phyloP scores from a whole-genome alignment of 2,888 invertebrate species.

The Volucella bombylans region DNA sequence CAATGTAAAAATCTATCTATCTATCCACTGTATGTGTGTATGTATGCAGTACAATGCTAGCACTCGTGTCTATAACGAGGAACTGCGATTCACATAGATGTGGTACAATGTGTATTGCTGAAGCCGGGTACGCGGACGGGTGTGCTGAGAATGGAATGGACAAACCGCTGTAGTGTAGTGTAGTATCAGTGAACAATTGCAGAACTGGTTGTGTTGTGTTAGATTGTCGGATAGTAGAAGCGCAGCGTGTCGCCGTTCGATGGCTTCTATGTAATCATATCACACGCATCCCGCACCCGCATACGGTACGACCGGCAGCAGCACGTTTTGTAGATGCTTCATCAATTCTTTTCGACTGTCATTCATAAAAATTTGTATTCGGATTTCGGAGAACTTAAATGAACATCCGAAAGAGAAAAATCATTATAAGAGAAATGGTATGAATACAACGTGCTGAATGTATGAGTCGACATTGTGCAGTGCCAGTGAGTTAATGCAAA shows the following conservation, averaged over 20 bases:
- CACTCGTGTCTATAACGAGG: background rate
- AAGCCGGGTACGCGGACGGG: too few species aligned
- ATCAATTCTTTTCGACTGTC: slow-evolving; percentile 15
- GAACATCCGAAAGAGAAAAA: slow-evolving; percentile 2
- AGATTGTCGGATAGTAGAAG: slow-evolving; percentile 15
- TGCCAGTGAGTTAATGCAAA: too few species aligned
- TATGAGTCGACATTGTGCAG: slow-evolving; percentile 8
- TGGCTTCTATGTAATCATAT: slow-evolving; percentile 35
- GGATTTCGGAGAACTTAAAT: slow-evolving; percentile 1
- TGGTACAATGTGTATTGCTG: slow-evolving; percentile 17
- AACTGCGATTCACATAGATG: slow-evolving; percentile 29
- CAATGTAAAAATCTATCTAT: too few species aligned
- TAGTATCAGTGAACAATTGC: background rate
- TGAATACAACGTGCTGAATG: background rate
- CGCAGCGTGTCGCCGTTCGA: slow-evolving; percentile 24
- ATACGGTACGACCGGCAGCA: slow-evolving; percentile 22
- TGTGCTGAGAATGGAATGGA: too few species aligned
- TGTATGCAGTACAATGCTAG: slow-evolving; percentile 7
- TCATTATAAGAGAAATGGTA: slow-evolving; percentile 2
- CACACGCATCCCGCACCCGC: slow-evolving; percentile 4
- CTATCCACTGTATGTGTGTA: too few species aligned
- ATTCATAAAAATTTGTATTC: slow-evolving; percentile 37
- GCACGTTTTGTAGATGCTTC: slow-evolving; percentile 38
- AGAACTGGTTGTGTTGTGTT: slow-evolving; percentile 48
- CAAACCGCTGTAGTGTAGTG: background rate